Evolutionary conservation across 2,888 invertebrate species (phyloP), one percentile per base, ranked within the genome.

Genomic region (Leptinotarsa tumamoca): DNA sequence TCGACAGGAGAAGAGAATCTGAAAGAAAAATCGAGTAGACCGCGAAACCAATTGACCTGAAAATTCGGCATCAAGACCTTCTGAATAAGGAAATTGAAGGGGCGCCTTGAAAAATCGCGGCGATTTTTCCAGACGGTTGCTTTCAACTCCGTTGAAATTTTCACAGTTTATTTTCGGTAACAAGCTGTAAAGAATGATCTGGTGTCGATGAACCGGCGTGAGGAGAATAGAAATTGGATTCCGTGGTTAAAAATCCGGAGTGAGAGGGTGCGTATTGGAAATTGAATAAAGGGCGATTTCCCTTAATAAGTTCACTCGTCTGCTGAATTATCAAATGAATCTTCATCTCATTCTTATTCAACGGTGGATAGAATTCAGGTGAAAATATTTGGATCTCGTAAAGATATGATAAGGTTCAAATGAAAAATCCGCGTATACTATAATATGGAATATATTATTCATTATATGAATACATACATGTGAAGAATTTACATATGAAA

Each of bases 181-280:
- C 78, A 78, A 77, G 80, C 74, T 74, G 78, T 78, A 74, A 79
- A 77, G 74, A 79, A 78, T 78, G 79, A 79, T 78, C 78, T 63
- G 76, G 75, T 77, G 73, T 71, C 74, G 75, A 58, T 70, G 61
- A 17, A 70, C 4, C 21, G 58, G 14, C 70, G 58, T 43, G 21
- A 70, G 15, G 1, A 49, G 18, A 27, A 58, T 56, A 23, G 58
- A 49, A 58, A 58, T 58, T n/a, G 70, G 58, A 58, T 33, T 27
- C 33, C 33, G 63, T 43, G 43, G 17, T 63, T 43, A 43, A 63
- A 63, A 63, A 63, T 43, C 63, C n/a, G 43, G 33, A 10, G 33
- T 4, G 2, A 33, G 43, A 63, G 63, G 63, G 63, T 63, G 27
- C n/a, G 17, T 43, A 33, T 63, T 63, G 63, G 33, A 63, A 63